Evolutionary conservation across 2,888 invertebrate genomes (phyloP).

Genomic region (Periphyllus acericola): DNA sequence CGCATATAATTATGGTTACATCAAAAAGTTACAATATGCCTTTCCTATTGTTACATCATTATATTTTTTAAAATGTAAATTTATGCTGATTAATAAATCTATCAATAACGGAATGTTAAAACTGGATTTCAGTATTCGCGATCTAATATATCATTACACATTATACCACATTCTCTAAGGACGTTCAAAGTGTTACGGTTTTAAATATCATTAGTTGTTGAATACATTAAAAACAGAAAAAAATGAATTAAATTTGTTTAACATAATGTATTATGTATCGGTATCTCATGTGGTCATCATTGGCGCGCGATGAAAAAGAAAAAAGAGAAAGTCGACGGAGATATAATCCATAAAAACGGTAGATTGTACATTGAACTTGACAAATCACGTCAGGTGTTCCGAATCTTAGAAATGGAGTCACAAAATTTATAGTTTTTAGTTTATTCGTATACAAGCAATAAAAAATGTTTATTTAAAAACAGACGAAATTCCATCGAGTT

Average conservation of each 20-base stretch:
- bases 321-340: constrained; percentile 54
- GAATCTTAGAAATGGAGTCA: neutral
- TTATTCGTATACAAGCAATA: neutral
- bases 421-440: neutral
- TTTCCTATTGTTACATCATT: neutral
- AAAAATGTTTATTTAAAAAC: neutral
- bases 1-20: neutral
- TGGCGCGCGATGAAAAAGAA: constrained; percentile 4
- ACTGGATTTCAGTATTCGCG: neutral
- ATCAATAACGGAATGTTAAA: neutral
- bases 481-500: neutral
- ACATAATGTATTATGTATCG: neutral
- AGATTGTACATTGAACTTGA: constrained; percentile 58
- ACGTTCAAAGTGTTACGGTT: neutral
- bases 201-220: neutral
- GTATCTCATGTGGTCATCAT: neutral
- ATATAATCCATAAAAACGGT: constrained; percentile 45
- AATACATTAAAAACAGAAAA: neutral
- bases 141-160: neutral
- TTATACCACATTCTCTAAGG: neutral
- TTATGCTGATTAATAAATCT: neutral
- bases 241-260: neutral
- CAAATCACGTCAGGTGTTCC: neutral
- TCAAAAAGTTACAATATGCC: neutral
- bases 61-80: neutral